Conservation (phyloP, 1,140 invertebrate genomes). For the Drosophila equinoxialis region DNA sequence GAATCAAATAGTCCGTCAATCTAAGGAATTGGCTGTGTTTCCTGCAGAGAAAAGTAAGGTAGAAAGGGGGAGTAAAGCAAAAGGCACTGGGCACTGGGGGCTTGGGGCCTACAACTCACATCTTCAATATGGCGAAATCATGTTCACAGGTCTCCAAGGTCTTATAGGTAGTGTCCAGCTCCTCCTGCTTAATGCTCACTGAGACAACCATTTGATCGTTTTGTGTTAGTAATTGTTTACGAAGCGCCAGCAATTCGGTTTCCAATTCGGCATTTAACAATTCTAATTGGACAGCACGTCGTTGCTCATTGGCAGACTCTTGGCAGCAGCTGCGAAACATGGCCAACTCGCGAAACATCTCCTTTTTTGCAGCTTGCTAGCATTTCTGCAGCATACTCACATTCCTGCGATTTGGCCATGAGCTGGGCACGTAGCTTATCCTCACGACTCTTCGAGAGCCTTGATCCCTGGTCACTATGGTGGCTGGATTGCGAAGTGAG, state of each 20-base stretch:
- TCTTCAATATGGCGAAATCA: slow-evolving; percentile 11
- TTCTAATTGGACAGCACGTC: slow-evolving; percentile 16
- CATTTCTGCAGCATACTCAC: slow-evolving; percentile 25
- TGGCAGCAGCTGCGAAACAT: slow-evolving; percentile 27
- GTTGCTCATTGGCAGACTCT: slow-evolving; percentile 34
- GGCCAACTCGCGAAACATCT: slow-evolving; percentile 35
- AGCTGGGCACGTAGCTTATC: not conserved
- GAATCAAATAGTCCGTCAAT: not conserved
- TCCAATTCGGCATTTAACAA: slow-evolving; percentile 30
- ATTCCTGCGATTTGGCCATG: slow-evolving; percentile 23
- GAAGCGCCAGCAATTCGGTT: slow-evolving; percentile 29
- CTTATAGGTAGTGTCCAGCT: slow-evolving; percentile 7
- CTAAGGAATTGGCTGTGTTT: slow-evolving; percentile 7
- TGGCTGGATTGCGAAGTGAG: not conserved
- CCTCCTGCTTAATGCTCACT: slow-evolving; percentile 22
- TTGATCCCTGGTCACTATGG: not conserved
- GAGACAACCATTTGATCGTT: slow-evolving; percentile 10
- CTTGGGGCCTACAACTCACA: slow-evolving; percentile 21
- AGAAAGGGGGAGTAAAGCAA: not conserved
- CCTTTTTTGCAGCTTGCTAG: no score
- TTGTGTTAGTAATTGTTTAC: slow-evolving; percentile 26
- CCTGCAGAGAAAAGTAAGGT: not conserved
- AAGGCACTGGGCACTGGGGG: not conserved
- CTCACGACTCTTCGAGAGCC: not conserved
- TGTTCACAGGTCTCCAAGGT: slow-evolving; percentile 23